A percentile compares a stretch with the other conserved stretches of the same genome.
Evolutionary conservation across 2,797 vertebrate species (phyloP).

Genomic region (Scleropages formosus): DNA sequence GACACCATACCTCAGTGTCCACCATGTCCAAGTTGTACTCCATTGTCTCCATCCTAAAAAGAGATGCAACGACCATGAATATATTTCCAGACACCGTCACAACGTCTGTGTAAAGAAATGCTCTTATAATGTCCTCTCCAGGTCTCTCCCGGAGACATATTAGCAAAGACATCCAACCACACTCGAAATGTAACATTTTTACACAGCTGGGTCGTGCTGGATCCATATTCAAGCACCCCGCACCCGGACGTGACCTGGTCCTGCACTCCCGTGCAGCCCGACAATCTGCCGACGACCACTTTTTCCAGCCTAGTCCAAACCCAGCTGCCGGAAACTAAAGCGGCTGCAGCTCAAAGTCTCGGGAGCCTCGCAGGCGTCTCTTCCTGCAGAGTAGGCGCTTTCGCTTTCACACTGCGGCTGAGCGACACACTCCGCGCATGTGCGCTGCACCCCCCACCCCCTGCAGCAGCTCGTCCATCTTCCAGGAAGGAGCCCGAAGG

Average conservation of each 20-base stretch:
- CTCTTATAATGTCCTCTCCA: neutral
- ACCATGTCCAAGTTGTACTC: slow-evolving; percentile 58
- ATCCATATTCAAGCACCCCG: neutral
- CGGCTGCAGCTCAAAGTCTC: neutral
- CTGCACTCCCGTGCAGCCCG: neutral
- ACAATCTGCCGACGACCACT: neutral
- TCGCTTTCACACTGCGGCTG: neutral
- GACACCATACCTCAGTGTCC: slow-evolving; percentile 55
- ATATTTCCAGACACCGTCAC: neutral
- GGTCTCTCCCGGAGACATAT: neutral
- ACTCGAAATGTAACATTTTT: neutral
- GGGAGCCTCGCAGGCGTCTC: neutral
- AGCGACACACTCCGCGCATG: too few species aligned
- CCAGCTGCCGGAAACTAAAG: neutral
- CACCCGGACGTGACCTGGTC: neutral
- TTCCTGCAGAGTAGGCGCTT: neutral
- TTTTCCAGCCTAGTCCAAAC: neutral
- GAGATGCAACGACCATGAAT: neutral
- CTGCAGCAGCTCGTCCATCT: slow-evolving; percentile 50
- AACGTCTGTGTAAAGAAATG: neutral
- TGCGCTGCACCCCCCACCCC: slow-evolving; percentile 32
- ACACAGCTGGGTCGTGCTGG: neutral
- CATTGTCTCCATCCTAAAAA: slow-evolving; percentile 64
- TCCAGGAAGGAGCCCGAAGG: slow-evolving; percentile 65
- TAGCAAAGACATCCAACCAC: neutral